Evolutionary conservation across 2,888 invertebrate species (phyloP), one percentile per base, ranked within the genome.

Genomic region (Helicoverpa assulta): DNA sequence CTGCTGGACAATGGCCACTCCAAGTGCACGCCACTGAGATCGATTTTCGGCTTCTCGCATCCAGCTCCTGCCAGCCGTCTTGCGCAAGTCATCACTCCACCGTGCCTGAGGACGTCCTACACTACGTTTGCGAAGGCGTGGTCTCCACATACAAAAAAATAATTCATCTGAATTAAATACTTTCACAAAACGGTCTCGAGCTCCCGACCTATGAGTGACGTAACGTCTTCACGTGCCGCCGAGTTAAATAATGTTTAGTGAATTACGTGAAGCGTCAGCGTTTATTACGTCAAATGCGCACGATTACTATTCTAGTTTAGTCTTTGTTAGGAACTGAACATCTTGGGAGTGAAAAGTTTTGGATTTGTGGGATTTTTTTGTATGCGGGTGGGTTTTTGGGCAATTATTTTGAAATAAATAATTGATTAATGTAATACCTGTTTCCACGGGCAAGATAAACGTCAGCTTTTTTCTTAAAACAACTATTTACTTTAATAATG

Each of bases 181-280:
- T n/a, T 16, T 12, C n/a, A 40, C 53, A 66, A 77, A 60, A 26
- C 8, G 1, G 8, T 7, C 26, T 0, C 68, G 47, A 61, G 51
- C 80, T 68, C 80, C 60, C 2, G 1, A 19, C 8, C 74, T 74
- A 61, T 6, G 0, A 50, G 53, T 62, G 78, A 75, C 62, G 58
- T 58, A 40, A 61, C 50, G 16, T 56, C 65, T 64, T 67, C 51
- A 66, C 59, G 43, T 66, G 52, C n/a, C 43, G 21, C 73, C 78
- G 71, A 81, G 81, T 82, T 86, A 87, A 88, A 87, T 89, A 89
- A 88, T 84, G 87, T 85, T 86, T 78, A 83, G 82, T 85, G 81
- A 88, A 88, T 88, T 86, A 86, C 76, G 74, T 64, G 64, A 78
- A 63, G 73, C 73, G 71, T 78, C 75, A 79, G 57, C 73, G 72